A percentile compares a stretch with the other conserved stretches of the same genome.
Conservation (phyloP, 2,888 invertebrate genomes). For the Callimorpha dominula region DNA sequence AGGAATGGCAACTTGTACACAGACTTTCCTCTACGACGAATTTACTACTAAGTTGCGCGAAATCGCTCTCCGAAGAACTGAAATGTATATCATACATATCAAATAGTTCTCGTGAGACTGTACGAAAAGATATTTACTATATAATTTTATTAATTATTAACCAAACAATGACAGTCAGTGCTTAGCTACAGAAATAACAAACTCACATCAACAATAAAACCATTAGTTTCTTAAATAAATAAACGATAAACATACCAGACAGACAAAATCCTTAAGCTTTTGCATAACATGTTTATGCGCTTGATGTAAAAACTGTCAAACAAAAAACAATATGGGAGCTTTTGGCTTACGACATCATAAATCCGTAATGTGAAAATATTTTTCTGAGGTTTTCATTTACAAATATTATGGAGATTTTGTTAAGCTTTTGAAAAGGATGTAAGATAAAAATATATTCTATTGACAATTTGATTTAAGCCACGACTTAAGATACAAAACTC, state of each 20-base stretch:
- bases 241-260: neutral
- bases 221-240: neutral
- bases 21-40: neutral
- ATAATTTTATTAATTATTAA: neutral
- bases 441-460: neutral
- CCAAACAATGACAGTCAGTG: neutral
- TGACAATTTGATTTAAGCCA: neutral
- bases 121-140: neutral
- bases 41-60: neutral
- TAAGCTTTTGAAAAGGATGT: neutral
- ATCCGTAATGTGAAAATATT: conserved; percentile 13
- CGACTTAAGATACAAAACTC: neutral
- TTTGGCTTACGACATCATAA: conserved; percentile 10
- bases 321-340: conserved; percentile 7
- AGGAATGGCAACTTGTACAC: neutral
- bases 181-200: neutral
- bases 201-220: neutral
- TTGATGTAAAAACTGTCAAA: conserved; percentile 35
- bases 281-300: conserved; percentile 2
- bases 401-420: conserved; percentile 1
- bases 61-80: neutral
- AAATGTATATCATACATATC: neutral
- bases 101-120: neutral
- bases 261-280: neutral
- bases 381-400: conserved; percentile 5